Evolutionary conservation across 2,797 vertebrate species (phyloP), one percentile per base, ranked within the genome.

Genomic region (Stomatorhinus walkeri): DNA sequence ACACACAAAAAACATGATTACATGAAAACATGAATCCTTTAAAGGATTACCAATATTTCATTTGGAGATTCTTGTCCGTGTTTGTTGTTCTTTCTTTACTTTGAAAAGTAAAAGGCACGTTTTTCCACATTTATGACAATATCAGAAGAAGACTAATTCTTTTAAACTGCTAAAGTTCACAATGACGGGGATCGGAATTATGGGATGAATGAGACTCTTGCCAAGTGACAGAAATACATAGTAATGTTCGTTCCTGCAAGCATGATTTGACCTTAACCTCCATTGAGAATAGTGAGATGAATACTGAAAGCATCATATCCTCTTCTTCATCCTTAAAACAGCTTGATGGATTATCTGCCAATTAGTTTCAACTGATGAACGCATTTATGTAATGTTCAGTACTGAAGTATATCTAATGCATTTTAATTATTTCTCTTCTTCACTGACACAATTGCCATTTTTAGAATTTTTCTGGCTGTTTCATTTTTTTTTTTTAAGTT

Each of bases 261-360:
- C 92, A 87, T 84, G 89, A 91, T 94, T 92, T 93, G 94, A 96
- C 95, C 95, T 94, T 91, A 88, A 90, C 92, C 94, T 48, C 89
- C 91, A 92, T 91, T 94, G 91, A 72, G 91, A 93, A 93, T 91
- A 92, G 92, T 92, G 91, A 91, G 92, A 85, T 91, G 93, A 92
- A 93, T 93, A 93, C 93, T 94, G 92, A 92, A 91, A 93, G 92
- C 91, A 91, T 87, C 51, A 89, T 91, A 93, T 93, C 93, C 93
- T 95, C 95, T 93, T 94, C 91, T 93, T 93, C 93, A 93, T 91
- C 92, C 91, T 91, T 90, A 94, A 93, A 95, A 93, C 92, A 93
- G 92, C 93, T 95, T 91, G 94, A 93, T 92, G 94, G 95, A 96
- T 96, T 96, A 96, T 96, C 95, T 96, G 94, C 93, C 96, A 96